These are phyloP conservation scores for Mycetomoellerius zeteki DNA, from an alignment of 1,140 invertebrate species.

Conservation along the genomic window DNA sequence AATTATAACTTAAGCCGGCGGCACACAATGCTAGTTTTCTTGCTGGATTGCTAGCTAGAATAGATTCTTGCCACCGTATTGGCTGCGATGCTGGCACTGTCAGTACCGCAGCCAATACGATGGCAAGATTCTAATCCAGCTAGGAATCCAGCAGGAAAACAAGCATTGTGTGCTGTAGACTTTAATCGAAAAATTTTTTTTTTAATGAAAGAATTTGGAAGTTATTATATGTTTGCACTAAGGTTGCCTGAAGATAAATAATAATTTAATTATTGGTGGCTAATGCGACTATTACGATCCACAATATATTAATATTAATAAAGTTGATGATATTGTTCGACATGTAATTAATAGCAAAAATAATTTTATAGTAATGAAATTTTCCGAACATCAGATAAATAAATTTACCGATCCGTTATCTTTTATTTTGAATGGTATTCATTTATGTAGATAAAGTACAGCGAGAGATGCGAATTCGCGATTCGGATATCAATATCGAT, in stretches of 20 bases:
- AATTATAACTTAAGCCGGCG: neutral
- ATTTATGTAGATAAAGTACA: neutral
- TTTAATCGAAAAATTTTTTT: too few relatives aligned
- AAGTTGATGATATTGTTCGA: neutral
- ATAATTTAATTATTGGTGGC: neutral
- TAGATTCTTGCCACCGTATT: too few relatives aligned
- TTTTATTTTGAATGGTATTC: neutral
- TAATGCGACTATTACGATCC: neutral
- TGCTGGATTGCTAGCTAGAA: too few relatives aligned
- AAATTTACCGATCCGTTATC: neutral
- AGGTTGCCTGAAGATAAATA: neutral
- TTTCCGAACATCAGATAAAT: neutral
- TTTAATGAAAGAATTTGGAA: neutral
- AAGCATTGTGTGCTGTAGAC: too few relatives aligned
- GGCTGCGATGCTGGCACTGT: too few relatives aligned
- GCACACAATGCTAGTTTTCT: too few relatives aligned
- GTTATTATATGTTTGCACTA: too few relatives aligned
- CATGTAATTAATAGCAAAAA: neutral
- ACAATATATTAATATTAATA: neutral
- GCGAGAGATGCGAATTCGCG: neutral
- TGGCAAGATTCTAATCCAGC: too few relatives aligned
- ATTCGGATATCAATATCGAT: constrained; percentile 16
- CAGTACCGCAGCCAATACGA: too few relatives aligned
- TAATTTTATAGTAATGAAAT: neutral
- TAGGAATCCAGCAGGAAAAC: too few relatives aligned